Conservation (phyloP, 2,888 invertebrate species). For the Netelia virgata region DNA sequence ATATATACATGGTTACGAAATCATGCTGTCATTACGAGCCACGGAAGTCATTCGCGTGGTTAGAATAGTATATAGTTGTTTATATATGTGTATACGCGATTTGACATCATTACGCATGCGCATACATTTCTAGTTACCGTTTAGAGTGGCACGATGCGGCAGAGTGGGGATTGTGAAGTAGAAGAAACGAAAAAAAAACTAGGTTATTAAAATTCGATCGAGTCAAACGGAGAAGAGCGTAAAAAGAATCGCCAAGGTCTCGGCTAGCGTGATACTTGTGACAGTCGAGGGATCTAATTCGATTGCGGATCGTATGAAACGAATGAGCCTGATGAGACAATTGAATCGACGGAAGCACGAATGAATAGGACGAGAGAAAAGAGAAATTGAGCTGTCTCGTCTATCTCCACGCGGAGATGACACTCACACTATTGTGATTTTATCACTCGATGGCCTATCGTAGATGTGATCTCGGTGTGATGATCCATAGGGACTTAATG, state of each 20-base stretch:
- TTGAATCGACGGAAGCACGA: conserved; percentile 48
- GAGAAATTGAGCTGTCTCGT: background rate
- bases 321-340: conserved; percentile 64
- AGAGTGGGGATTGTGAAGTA: background rate
- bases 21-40: conserved; percentile 52
- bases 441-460: too few species aligned
- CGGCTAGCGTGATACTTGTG: background rate
- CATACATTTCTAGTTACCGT: background rate
- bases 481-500: too few species aligned
- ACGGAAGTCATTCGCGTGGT: conserved; percentile 61
- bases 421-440: background rate
- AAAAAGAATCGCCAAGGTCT: conserved; percentile 31
- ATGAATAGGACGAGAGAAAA: conserved; percentile 3
- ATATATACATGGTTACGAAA: conserved; percentile 51
- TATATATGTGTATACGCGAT: conserved; percentile 2
- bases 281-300: conserved; percentile 54
- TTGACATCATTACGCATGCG: conserved; percentile 28
- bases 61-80: conserved; percentile 28
- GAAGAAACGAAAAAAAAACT: background rate
- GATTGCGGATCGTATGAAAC: conserved; percentile 63
- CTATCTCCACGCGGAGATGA: too few species aligned
- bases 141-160: background rate
- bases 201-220: conserved; percentile 42
- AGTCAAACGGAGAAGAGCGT: background rate
- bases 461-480: too few species aligned